Base-by-base conservation (phyloP, 2,888 invertebrate species). In the Esperia sulphurella region DNA sequence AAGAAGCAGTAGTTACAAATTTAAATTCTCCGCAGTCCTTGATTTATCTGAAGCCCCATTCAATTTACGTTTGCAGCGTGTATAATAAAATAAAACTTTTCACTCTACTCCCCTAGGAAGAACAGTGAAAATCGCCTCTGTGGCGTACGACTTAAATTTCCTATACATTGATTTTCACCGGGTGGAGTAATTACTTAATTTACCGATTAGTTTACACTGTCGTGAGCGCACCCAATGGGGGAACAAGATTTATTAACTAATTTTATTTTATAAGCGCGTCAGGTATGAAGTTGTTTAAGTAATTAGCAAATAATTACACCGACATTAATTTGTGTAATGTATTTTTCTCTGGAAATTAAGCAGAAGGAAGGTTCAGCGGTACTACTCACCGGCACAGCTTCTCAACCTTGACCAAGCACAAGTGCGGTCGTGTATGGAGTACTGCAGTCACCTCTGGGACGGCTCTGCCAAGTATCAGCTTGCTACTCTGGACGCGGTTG, bases 121-220 rank as follows among this genome's bases (percentile, higher is more conserved):
- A 67, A 68, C 71, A 70, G 65, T 69, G 69, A 67, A 73, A 70
- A 74, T 68, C 70, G 65, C 63, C 72, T 68, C 66, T 62, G 71
- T 75, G 67, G 66, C 69, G 58, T 64, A 68, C 68, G 75, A 83
- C 84, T 85, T 81, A 76, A 83, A 83, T 84, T 81, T 78, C 71
- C 71, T 74, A 73, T 77, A 79, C 79, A 83, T 83, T 83, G 82
- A 82, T 83, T 83, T 80, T 75, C 73, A 77, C 65, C 65, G 67
- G 62, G 66, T 65, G 62, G 65, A 71, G 72, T 82, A 81, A 82
- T 85, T 83, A 83, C 72, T 78, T 82, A 80, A 83, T 83, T 83
- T 76, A 68, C 64, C 76, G 78, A 83, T 83, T 79, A 83, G 76
- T 83, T 83, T 73, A 79, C 77, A 74, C 71, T 73, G 71, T 63